phyloP scores from a whole-genome alignment of 2,113 vertebrate species.

The Pontoporia blainvillei region DNA sequence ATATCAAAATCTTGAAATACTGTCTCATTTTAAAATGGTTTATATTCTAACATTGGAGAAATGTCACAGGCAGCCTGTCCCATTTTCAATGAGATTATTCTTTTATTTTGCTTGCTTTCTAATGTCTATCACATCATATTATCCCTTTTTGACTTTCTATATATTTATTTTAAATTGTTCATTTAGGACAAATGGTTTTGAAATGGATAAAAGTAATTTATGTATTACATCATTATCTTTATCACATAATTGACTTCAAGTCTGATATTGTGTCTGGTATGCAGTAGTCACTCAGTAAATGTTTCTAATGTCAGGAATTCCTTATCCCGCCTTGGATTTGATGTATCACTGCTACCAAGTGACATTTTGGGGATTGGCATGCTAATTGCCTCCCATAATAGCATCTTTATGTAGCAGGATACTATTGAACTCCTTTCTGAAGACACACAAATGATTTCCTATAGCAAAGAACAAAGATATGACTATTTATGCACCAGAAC shows the following conservation, averaged over 20 bases:
- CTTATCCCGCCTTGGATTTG: background rate
- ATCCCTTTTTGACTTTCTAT: background rate
- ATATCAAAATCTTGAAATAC: background rate
- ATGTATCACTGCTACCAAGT: background rate
- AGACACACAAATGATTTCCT: background rate
- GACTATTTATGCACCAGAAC: slow-evolving; percentile 19
- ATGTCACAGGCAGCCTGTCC: background rate
- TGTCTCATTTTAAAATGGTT: background rate
- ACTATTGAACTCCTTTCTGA: background rate
- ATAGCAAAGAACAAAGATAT: background rate
- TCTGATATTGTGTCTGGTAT: background rate
- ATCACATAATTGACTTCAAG: background rate
- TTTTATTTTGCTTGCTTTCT: background rate
- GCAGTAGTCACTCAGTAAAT: background rate
- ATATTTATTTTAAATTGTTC: background rate
- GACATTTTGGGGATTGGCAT: background rate
- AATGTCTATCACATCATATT: background rate
- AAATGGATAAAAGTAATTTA: background rate
- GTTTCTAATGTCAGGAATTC: background rate
- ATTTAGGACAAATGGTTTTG: background rate
- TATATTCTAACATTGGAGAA: background rate
- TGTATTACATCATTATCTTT: background rate
- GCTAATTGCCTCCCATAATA: background rate
- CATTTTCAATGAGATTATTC: background rate
- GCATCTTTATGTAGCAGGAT: background rate